Conservation (phyloP, 2,113 vertebrate species). For the Helogale parvula region DNA sequence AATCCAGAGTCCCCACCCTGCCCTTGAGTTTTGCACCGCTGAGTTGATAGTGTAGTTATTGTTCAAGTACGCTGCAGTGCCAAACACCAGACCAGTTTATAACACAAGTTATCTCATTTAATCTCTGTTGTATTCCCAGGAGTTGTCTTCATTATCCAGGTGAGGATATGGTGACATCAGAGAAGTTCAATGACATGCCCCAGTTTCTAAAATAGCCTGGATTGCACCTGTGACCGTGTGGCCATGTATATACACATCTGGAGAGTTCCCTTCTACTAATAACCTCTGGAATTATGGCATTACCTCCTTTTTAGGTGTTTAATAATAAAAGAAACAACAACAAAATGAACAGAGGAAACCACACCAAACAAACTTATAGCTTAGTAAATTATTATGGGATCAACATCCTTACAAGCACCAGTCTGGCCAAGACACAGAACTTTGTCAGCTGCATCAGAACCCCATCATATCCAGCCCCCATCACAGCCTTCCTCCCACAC, state of each 20-base stretch:
- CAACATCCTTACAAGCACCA: background rate
- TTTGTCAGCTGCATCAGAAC: background rate
- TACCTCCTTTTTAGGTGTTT: background rate
- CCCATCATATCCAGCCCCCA: accelerated
- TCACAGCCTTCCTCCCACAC: background rate
- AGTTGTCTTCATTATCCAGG: background rate
- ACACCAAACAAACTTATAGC: background rate
- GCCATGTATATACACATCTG: background rate
- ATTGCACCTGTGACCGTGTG: background rate
- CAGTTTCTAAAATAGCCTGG: background rate
- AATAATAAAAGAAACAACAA: background rate
- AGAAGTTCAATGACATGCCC: background rate
- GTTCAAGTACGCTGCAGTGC: background rate
- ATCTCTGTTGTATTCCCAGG: accelerated
- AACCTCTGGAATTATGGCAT: background rate
- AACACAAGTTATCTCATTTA: background rate
- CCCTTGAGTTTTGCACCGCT: background rate
- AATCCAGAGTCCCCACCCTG: background rate
- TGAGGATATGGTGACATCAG: background rate
- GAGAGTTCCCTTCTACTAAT: background rate
- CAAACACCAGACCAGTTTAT: background rate
- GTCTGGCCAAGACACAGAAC: background rate
- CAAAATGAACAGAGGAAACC: background rate
- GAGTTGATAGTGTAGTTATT: background rate
- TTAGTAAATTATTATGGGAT: background rate